phyloP scores from a whole-genome alignment of 1,140 invertebrate species.

The Propsilocerus akamusi region DNA sequence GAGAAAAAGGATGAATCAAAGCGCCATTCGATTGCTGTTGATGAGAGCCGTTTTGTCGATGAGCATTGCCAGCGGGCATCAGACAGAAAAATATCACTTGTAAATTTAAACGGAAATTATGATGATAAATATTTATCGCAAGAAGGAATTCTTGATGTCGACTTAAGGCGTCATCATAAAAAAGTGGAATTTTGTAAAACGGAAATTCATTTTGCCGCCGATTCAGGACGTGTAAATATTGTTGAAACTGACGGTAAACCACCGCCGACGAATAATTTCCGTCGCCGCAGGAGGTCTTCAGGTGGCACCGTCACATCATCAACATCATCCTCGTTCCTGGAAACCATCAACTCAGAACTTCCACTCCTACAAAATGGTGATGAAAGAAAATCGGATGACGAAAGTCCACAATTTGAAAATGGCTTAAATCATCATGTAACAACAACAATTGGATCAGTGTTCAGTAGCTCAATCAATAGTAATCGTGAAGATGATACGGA shows the following conservation, averaged over 20 bases:
- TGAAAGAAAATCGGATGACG: conserved; percentile 8
- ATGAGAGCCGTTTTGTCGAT: conserved; percentile 29
- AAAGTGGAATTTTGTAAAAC: conserved; percentile 72
- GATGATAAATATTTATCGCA: conserved; percentile 5
- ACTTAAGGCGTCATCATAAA: conserved; percentile 28
- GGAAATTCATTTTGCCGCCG: conserved; percentile 68
- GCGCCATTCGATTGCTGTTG: conserved; percentile 35
- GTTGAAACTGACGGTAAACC: conserved; percentile 74
- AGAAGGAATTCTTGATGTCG: conserved; percentile 12
- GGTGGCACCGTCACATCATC: conserved; percentile 14
- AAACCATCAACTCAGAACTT: conserved; percentile 4
- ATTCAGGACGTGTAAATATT: conserved; percentile 63
- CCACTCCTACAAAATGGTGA: conserved; percentile 18
- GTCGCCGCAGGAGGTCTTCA: conserved; percentile 36
- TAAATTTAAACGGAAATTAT: conserved; percentile 17
- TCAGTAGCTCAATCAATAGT: conserved; percentile 19
- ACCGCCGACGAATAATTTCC: conserved; percentile 57
- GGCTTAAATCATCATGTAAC: conserved; percentile 13
- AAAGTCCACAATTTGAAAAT: conserved; percentile 5
- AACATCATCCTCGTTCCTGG: conserved; percentile 5
- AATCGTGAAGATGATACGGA: conserved; percentile 25
- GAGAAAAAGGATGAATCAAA: conserved; percentile 22
- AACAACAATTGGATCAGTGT: conserved; percentile 14
- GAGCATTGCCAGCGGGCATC: conserved; percentile 13
- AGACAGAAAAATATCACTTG: conserved; percentile 11